phyloP scores from a whole-genome alignment of 2,113 vertebrate species.

The Melanerpes aurifrons region DNA sequence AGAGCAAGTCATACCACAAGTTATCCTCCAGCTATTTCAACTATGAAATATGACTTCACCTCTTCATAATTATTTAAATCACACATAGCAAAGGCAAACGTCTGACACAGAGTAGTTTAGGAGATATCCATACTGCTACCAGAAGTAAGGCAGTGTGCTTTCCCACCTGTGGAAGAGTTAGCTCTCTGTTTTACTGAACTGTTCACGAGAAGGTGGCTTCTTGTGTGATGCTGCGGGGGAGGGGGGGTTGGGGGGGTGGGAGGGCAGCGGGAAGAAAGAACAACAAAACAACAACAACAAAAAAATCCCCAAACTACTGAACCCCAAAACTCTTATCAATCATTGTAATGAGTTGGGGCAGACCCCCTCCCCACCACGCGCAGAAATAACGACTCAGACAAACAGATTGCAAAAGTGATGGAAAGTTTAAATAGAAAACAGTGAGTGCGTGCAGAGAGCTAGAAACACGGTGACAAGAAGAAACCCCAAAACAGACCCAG shows the following conservation, averaged over 20 bases:
- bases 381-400: too few relatives aligned
- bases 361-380: too few relatives aligned
- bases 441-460: too few relatives aligned
- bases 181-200: neutral
- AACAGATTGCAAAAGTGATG: too few relatives aligned
- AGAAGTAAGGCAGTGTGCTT: neutral
- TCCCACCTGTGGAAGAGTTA: neutral
- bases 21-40: neutral
- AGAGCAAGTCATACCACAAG: neutral
- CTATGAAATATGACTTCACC: neutral
- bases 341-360: too few relatives aligned
- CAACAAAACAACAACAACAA: too few relatives aligned
- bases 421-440: too few relatives aligned
- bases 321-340: neutral
- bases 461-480: too few relatives aligned
- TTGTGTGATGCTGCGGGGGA: fast-evolving
- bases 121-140: neutral
- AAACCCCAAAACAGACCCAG: too few relatives aligned
- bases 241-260: too few relatives aligned
- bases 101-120: neutral
- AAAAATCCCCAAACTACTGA: too few relatives aligned
- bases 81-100: neutral
- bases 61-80: neutral
- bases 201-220: neutral
- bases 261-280: too few relatives aligned